Conservation (phyloP, 2,113 vertebrate species). For the Oryzias curvinotus region DNA sequence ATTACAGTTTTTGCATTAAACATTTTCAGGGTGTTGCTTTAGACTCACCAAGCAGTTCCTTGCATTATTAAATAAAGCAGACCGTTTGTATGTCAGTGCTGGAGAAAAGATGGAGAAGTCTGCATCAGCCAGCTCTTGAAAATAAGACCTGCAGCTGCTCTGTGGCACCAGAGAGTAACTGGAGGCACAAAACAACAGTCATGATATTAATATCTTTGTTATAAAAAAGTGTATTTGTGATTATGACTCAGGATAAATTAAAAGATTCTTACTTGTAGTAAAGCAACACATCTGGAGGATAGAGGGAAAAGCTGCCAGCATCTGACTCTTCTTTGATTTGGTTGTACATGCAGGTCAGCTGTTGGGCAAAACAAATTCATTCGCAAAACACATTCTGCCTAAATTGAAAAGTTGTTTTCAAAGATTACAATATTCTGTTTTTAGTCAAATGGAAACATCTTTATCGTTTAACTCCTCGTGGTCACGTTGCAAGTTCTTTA, state of each 20-base stretch:
- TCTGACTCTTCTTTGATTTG: conserved; percentile 41
- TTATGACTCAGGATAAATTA: too few relatives aligned
- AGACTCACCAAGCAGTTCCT: conserved; percentile 69
- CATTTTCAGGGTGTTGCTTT: too few relatives aligned
- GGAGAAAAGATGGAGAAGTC: conserved; percentile 69
- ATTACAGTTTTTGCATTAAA: too few relatives aligned
- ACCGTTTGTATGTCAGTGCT: conserved; percentile 50
- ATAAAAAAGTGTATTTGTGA: background rate
- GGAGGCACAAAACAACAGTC: background rate
- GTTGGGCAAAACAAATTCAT: conserved; percentile 4
- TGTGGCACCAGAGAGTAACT: conserved; percentile 66
- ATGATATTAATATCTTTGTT: too few relatives aligned
- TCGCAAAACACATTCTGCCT: too few relatives aligned
- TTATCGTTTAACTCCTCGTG: too few relatives aligned
- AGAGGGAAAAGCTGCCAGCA: conserved; percentile 44
- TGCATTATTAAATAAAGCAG: conserved; percentile 58
- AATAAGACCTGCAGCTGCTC: conserved; percentile 65
- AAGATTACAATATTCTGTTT: too few relatives aligned
- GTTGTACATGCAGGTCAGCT: conserved; percentile 80
- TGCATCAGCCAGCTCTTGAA: conserved; percentile 61
- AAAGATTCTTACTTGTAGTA: conserved; percentile 74
- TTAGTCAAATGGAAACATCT: too few relatives aligned
- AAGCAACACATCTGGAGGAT: conserved; percentile 70
- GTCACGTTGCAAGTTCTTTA: too few relatives aligned
- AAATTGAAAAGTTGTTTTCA: too few relatives aligned